Conservation (phyloP, 2,888 invertebrate genomes). For the Agrotis puta region DNA sequence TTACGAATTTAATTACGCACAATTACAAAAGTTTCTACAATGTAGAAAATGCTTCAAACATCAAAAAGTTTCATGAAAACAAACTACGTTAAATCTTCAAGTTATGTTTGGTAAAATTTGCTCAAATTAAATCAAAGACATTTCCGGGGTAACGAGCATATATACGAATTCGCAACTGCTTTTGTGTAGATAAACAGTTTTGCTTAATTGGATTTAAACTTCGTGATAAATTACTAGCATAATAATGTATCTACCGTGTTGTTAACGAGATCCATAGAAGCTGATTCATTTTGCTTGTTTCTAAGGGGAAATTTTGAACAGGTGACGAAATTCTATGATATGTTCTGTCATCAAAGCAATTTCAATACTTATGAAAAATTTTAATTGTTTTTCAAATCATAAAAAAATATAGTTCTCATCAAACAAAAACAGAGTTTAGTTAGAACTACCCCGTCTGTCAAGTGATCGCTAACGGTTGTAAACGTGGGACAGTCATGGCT, state of each 20-base stretch:
- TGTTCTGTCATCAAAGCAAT: background rate
- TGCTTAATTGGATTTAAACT: slow-evolving; percentile 46
- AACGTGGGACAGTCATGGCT: too few relatives aligned
- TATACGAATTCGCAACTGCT: slow-evolving; percentile 30
- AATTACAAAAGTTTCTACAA: too few relatives aligned
- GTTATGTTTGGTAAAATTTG: slow-evolving; percentile 3
- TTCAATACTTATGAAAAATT: too few relatives aligned
- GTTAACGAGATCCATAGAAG: slow-evolving; percentile 27
- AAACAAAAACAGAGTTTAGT: too few relatives aligned
- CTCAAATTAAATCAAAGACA: background rate
- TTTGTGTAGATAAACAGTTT: slow-evolving; percentile 31
- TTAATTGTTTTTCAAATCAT: too few relatives aligned
- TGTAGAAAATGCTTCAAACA: too few relatives aligned
- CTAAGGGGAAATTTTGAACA: background rate
- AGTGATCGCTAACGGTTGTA: too few relatives aligned
- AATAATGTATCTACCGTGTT: slow-evolving; percentile 8
- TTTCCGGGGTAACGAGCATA: background rate
- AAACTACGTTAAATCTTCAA: background rate
- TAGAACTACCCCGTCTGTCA: too few relatives aligned
- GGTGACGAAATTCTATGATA: background rate
- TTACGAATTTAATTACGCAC: too few relatives aligned
- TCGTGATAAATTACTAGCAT: slow-evolving; percentile 43
- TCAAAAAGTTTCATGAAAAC: background rate
- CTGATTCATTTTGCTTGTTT: slow-evolving; percentile 1
- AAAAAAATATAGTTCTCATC: too few relatives aligned